These are phyloP conservation scores for Trichoplax adhaerens DNA, from an alignment of 37 sponge, comb jelly and placozoan genomes.

Conservation along the genomic window DNA sequence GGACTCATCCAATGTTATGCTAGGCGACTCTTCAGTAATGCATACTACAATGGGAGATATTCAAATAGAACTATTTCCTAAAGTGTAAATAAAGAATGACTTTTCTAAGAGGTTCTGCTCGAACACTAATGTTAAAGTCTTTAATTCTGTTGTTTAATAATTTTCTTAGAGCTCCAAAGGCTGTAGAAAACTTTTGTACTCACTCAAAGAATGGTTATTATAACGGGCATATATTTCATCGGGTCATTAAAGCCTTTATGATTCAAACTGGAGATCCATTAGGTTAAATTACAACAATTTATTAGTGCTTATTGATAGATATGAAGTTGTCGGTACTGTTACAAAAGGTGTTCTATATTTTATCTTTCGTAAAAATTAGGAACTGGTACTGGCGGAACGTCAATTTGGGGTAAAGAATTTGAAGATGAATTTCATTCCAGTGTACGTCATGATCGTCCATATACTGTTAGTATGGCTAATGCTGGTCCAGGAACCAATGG, in stretches of 20 bases:
- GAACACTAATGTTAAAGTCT: too few species aligned
- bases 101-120: too few species aligned
- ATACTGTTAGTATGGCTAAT: conserved; percentile 91
- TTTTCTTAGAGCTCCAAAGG: conserved; percentile 53
- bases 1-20: too few species aligned
- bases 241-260: conserved; percentile 93
- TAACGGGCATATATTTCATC: conserved; percentile 80
- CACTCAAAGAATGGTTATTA: conserved; percentile 77
- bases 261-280: conserved; percentile 94
- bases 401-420: conserved; percentile 94
- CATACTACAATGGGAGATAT: conserved; percentile 53
- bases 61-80: conserved; percentile 74
- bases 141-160: neutral
- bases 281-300: conserved; percentile 24
- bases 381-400: conserved; percentile 86
- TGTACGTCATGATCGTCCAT: conserved; percentile 82
- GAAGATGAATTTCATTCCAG: conserved; percentile 87
- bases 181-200: conserved; percentile 95
- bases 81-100: conserved; percentile 33
- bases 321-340: neutral
- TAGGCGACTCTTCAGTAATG: neutral
- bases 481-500: conserved; percentile 94
- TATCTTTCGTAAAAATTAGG: conserved; percentile 22
- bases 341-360: neutral
- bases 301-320: neutral